phyloP scores from a whole-genome alignment of 2,888 invertebrate genomes.

The Ligdia adustata region DNA sequence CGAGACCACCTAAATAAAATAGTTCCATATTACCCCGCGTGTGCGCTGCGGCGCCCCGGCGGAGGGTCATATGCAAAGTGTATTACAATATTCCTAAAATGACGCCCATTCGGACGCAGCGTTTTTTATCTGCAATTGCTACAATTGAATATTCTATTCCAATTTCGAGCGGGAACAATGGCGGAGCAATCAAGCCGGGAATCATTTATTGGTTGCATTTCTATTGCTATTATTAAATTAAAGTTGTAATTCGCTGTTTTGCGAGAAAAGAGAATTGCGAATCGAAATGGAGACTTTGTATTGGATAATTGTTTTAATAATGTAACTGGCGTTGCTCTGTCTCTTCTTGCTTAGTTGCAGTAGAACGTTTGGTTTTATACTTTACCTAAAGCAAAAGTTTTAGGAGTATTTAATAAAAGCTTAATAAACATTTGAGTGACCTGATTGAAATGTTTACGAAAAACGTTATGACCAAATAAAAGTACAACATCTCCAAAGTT shows the following conservation, averaged over 20 bases:
- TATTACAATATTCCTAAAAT: constrained; percentile 56
- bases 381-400: no score
- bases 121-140: constrained; percentile 42
- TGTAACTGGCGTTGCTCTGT: constrained; percentile 6
- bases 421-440: no score
- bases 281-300: constrained; percentile 13
- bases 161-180: constrained; percentile 34
- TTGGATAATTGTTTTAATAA: constrained; percentile 20
- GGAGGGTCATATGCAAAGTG: constrained; percentile 64
- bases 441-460: no score
- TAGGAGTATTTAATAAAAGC: no score
- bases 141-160: constrained; percentile 38
- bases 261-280: constrained; percentile 16
- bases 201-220: constrained; percentile 37
- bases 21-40: constrained; percentile 33
- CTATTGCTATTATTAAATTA: constrained; percentile 30
- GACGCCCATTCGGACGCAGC: constrained; percentile 41
- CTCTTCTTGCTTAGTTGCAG: background rate
- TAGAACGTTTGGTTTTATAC: background rate
- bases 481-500: no score
- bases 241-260: constrained; percentile 30
- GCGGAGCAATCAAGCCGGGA: constrained; percentile 35
- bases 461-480: no score
- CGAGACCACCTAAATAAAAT: background rate
- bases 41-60: constrained; percentile 48